Percentiles rank a stretch among this genome's conserved stretches.
Conservation (phyloP, 1,140 invertebrate genomes). For the Bradysia coprophila region DNA sequence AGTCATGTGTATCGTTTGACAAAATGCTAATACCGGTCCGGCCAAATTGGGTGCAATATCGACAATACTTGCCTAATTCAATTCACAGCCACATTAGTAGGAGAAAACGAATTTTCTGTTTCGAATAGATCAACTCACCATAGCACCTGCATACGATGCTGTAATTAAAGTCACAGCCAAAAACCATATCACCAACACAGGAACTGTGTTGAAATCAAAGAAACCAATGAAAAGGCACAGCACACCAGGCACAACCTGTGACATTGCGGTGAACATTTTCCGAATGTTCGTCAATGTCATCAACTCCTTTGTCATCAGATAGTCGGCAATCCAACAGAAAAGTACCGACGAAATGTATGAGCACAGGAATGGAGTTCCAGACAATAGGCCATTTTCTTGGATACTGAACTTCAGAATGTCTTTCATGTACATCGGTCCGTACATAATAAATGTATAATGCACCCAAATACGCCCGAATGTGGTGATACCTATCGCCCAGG, state of each 20-base stretch:
- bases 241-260: constrained; percentile 49
- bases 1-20: constrained; percentile 57
- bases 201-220: constrained; percentile 36
- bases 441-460: constrained; percentile 50
- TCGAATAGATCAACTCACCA: no score
- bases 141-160: constrained; percentile 53
- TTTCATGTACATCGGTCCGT: constrained; percentile 53
- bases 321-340: constrained; percentile 50
- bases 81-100: no score
- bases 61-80: constrained; percentile 51
- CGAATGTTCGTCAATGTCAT: constrained; percentile 41
- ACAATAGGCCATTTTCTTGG: constrained; percentile 45
- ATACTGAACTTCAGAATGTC: constrained; percentile 46
- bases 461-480: constrained; percentile 55
- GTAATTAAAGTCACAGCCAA: constrained; percentile 50
- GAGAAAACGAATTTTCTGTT: no score
- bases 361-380: constrained; percentile 44
- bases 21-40: constrained; percentile 48
- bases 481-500: constrained; percentile 62
- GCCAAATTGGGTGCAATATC: constrained; percentile 55
- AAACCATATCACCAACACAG: constrained; percentile 43
- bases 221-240: constrained; percentile 44
- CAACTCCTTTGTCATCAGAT: constrained; percentile 33
- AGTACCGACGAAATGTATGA: constrained; percentile 49
- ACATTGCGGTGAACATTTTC: constrained; percentile 46